These are phyloP conservation scores for Ectobius pallidus DNA, from an alignment of 2,888 invertebrate genomes.

Conservation along the genomic window DNA sequence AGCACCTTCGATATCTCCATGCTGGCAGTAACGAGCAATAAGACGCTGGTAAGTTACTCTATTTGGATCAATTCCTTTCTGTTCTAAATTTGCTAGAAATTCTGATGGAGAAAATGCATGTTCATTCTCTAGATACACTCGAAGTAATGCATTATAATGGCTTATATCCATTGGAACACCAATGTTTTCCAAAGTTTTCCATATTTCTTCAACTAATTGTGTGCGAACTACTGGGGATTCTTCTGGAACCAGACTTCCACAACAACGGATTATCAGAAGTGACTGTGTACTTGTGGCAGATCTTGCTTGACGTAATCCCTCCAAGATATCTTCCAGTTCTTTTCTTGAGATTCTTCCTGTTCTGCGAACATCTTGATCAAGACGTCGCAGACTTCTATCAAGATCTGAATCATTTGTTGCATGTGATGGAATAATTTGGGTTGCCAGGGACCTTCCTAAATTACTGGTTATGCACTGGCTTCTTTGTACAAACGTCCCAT, in stretches of 20 bases:
- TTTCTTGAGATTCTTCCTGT: slow-evolving; percentile 74
- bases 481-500: slow-evolving; percentile 62
- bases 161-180: slow-evolving; percentile 82
- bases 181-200: slow-evolving; percentile 74
- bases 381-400: slow-evolving; percentile 68
- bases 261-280: slow-evolving; percentile 79
- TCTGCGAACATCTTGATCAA: slow-evolving; percentile 74
- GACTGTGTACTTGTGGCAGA: slow-evolving; percentile 80
- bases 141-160: slow-evolving; percentile 85
- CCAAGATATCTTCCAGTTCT: slow-evolving; percentile 80
- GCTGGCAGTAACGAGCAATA: slow-evolving; percentile 80
- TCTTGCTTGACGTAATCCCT: slow-evolving; percentile 68
- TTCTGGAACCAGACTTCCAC: slow-evolving; percentile 81
- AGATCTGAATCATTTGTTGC: slow-evolving; percentile 50
- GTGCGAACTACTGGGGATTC: slow-evolving; percentile 77
- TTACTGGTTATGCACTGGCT: slow-evolving; percentile 60
- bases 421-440: slow-evolving; percentile 11
- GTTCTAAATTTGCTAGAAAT: slow-evolving; percentile 75
- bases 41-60: slow-evolving; percentile 86
- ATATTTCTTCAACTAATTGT: slow-evolving; percentile 78
- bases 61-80: slow-evolving; percentile 80
- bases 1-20: slow-evolving; percentile 86
- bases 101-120: slow-evolving; percentile 81
- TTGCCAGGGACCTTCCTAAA: slow-evolving; percentile 48
- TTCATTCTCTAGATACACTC: slow-evolving; percentile 86